These are phyloP conservation scores for Scomber japonicus DNA, from an alignment of 2,113 vertebrate species.

Conservation along the genomic window DNA sequence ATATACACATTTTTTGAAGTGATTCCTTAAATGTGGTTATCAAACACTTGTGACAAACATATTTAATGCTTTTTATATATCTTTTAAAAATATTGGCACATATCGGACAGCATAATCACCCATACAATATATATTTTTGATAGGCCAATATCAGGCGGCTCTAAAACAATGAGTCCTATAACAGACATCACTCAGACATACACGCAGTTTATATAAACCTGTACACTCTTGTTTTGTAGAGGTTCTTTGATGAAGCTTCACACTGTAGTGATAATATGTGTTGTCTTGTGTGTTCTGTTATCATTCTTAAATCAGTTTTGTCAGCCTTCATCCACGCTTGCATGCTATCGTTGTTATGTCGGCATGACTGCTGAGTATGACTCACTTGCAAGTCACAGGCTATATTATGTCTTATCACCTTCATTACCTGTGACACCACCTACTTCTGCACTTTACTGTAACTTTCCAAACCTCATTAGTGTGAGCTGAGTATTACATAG, in stretches of 20 bases:
- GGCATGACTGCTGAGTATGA: constrained; percentile 11
- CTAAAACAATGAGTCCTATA: too few species aligned
- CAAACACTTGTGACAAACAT: too few species aligned
- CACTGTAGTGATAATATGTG: background rate
- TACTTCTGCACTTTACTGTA: background rate
- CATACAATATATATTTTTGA: too few species aligned
- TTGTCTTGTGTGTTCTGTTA: background rate
- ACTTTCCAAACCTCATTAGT: background rate
- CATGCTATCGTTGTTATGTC: background rate
- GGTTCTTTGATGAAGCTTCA: background rate
- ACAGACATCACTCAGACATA: too few species aligned
- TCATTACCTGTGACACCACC: background rate
- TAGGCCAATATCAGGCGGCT: too few species aligned
- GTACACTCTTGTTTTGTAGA: background rate
- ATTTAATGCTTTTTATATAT: too few species aligned
- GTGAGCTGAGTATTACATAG: background rate
- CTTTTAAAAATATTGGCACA: too few species aligned
- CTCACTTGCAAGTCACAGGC: constrained; percentile 10
- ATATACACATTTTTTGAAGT: too few species aligned
- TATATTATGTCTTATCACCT: constrained; percentile 1
- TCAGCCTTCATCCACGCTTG: constrained; percentile 17
- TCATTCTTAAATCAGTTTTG: background rate
- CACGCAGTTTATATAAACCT: background rate
- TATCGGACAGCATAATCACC: too few species aligned
- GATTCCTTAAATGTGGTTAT: too few species aligned